Base-by-base conservation (phyloP, 2,113 vertebrate species). In the Eublepharis macularius region DNA sequence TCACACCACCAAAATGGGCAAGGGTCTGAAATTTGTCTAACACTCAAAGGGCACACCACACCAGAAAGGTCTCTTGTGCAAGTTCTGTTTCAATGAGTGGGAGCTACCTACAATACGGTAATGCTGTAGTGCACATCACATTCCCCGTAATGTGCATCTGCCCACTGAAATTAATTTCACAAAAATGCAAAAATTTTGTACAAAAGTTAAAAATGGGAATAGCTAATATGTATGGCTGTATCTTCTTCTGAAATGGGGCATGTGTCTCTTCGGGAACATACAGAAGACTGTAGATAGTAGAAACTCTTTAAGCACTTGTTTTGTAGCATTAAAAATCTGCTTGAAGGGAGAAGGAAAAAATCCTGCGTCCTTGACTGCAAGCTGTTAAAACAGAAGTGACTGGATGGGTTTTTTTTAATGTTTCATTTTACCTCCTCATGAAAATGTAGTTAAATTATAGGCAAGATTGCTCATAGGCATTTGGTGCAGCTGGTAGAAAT, bases 11-110 rank as follows among this genome's bases (percentile, higher is more conserved):
- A 92, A 91, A 41, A 63, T 63, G 86, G 80, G 82, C 79, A 95
- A 89, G 84, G 92, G 82, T 88, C 89, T 91, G 89, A 91, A 84
- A 4, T 89, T 94, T 93, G 85, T 89, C 84, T 93, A 83, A 75
- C 69, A 93, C 76, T 91, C 88, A 87, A 49, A 94, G 85, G 89
- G 86, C 87, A 90, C 90, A 81, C 41, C 87, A 85, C 70, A 83
- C 11, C 11, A 39, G n/a, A 14, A 68, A n/a, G 4, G 24, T 76
- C 13, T 68, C 45, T 34, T 11, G 7, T 6, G 6, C n/a, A 70
- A 57, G 19, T 29, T 3, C 39, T 63, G 4, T 9, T 73, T 68
- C 73, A 39, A 80, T 32, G 21, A 63, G 47, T 43, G 39, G 39
- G 21, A 73, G 54, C 14, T 14, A n/a, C 3, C 32, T 41, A 75